Conservation (phyloP, 2,888 invertebrate species). For the Minunthozetes semirufus region DNA sequence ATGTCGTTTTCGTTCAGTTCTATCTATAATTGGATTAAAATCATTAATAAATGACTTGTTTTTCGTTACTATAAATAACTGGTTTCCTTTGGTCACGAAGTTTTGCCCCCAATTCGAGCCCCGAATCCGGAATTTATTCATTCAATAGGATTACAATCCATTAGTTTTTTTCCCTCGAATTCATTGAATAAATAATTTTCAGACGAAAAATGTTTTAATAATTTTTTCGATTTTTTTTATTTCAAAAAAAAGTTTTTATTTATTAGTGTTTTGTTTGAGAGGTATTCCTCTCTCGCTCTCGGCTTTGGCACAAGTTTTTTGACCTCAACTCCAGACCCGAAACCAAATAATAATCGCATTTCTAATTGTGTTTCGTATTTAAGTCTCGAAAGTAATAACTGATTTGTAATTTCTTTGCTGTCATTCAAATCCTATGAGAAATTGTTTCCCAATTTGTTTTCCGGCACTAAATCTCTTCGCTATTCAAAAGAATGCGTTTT, state of each 20-base stretch:
- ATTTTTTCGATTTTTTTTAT: too few relatives aligned
- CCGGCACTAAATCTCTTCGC: not conserved
- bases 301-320: not conserved
- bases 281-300: too few relatives aligned
- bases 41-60: not conserved
- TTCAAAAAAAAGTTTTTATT: too few relatives aligned
- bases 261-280: too few relatives aligned
- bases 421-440: not conserved
- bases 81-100: not conserved
- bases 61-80: not conserved
- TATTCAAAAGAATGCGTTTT: not conserved
- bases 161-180: too few relatives aligned
- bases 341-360: not conserved
- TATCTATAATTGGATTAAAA: not conserved
- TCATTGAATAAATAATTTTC: too few relatives aligned
- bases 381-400: not conserved
- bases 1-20: too few relatives aligned
- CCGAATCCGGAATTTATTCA: too few relatives aligned
- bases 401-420: not conserved
- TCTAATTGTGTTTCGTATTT: not conserved
- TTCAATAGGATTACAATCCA: too few relatives aligned
- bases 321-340: not conserved
- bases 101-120: not conserved
- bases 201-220: too few relatives aligned
- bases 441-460: not conserved